Evolutionary conservation across 2,797 vertebrate species (phyloP), one percentile per base, ranked within the genome.

Genomic region (Gobio occitaniae): DNA sequence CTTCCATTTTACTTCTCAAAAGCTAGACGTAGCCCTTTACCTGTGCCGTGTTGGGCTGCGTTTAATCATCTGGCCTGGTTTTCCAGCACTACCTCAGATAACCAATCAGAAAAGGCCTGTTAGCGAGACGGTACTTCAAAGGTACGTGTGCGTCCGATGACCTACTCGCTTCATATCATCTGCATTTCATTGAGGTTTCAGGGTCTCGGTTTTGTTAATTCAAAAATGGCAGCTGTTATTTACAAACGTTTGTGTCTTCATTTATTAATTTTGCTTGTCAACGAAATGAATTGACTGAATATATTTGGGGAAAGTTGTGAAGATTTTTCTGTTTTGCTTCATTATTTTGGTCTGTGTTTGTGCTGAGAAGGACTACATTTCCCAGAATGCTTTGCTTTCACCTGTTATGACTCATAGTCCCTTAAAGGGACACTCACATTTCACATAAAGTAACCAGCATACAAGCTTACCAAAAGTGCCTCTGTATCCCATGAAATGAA

Each of bases 181-280:
- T 84, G 78, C 92, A 90, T 91, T 91, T 92, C 72, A 91, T 91
- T 91, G 90, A 92, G 90, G 85, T 77, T 90, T 87, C 48, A 91
- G 93, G 61, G 92, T 91, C 93, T 93, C 89, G 87, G 92, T 92
- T 93, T 94, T 91, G 93, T 91, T 91, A 92, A 94, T 95, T 95
- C 92, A 94, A 91, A 89, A 90, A 95, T 94, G 95, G 95, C 95
- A 96, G 95, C 95, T 96, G 92, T 94, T 87, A 88, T 91, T 91
- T 86, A 85, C 80, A 88, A 87, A 83, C 81, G 80, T 89, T 86
- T 88, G 86, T 90, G 89, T 74, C 87, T 87, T 90, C 88, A 63
- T 90, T 84, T 88, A 86, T 88, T 85, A 80, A 92, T 90, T 89
- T 88, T 90, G 80, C 86, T 78, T 80, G 86, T 93, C 91, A 80